Conservation (phyloP, 2,888 invertebrate genomes). For the Cremastinae sp. region DNA sequence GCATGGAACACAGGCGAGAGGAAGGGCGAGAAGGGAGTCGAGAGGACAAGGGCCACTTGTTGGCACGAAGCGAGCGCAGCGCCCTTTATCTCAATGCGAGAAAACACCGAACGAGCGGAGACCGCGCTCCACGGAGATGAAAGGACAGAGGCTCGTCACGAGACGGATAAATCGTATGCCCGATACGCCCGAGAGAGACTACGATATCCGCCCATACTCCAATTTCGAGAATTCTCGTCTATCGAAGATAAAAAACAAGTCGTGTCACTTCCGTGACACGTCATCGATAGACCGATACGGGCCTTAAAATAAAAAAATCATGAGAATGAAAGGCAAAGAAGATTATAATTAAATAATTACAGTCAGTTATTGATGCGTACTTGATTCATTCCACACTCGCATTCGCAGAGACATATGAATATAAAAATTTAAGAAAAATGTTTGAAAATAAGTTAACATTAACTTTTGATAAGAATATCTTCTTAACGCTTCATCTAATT, state of each 20-base stretch:
- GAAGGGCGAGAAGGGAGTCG: constrained; percentile 14
- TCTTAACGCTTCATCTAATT: too few species aligned
- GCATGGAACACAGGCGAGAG: too few species aligned
- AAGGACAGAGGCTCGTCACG: constrained; percentile 51
- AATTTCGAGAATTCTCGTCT: constrained; percentile 42
- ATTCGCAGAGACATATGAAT: too few species aligned
- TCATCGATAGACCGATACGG: constrained; percentile 24
- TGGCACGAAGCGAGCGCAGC: constrained; percentile 53
- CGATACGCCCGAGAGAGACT: neutral
- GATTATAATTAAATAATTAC: too few species aligned
- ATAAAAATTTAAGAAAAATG: too few species aligned
- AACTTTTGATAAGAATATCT: too few species aligned
- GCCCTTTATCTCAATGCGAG: constrained; percentile 44
- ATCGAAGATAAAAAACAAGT: constrained; percentile 56
- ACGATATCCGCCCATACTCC: constrained; percentile 37
- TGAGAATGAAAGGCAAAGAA: too few species aligned
- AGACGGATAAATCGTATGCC: constrained; percentile 33
- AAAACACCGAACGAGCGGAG: constrained; percentile 31
- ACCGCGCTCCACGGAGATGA: constrained; percentile 20
- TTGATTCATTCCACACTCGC: too few species aligned
- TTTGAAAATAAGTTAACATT: too few species aligned
- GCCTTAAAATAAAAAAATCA: too few species aligned
- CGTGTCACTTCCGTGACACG: constrained; percentile 56
- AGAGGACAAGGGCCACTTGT: constrained; percentile 64
- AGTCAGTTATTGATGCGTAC: too few species aligned